Conservation (phyloP, 2,113 vertebrate genomes). For the Pitta sordida region DNA sequence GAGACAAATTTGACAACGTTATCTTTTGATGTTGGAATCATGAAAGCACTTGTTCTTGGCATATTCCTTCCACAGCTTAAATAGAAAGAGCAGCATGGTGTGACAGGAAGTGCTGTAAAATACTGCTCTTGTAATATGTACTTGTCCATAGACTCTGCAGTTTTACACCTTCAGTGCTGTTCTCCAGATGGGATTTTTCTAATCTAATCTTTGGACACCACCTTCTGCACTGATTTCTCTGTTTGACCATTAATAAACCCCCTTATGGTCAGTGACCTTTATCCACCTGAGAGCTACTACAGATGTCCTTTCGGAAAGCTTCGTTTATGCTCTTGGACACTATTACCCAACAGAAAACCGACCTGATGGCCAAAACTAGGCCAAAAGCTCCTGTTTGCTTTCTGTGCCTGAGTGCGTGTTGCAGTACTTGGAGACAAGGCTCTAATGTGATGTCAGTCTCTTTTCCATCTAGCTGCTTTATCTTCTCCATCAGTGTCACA, state of each 20-base stretch:
- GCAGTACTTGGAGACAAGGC: background rate
- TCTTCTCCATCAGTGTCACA: background rate
- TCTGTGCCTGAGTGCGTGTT: background rate
- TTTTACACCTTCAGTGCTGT: background rate
- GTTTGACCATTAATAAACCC: background rate
- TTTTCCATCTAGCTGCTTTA: background rate
- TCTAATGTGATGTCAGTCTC: background rate
- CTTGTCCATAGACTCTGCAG: background rate
- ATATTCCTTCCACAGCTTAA: background rate
- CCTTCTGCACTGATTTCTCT: background rate
- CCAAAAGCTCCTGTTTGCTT: background rate
- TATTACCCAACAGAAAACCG: background rate
- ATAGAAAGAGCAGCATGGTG: background rate
- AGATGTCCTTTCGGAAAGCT: background rate
- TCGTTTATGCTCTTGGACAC: background rate
- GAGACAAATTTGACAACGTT: background rate
- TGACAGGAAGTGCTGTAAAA: background rate
- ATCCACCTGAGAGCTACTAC: background rate
- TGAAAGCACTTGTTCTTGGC: conserved; percentile 14
- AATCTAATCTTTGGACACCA: background rate
- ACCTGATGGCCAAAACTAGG: background rate
- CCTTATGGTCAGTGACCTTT: background rate
- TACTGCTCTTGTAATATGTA: background rate
- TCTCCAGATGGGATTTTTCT: background rate
- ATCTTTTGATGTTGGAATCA: conserved; percentile 12